Base-by-base conservation (phyloP, 2,888 invertebrate genomes). In the Eueremaeus valkanovi region DNA sequence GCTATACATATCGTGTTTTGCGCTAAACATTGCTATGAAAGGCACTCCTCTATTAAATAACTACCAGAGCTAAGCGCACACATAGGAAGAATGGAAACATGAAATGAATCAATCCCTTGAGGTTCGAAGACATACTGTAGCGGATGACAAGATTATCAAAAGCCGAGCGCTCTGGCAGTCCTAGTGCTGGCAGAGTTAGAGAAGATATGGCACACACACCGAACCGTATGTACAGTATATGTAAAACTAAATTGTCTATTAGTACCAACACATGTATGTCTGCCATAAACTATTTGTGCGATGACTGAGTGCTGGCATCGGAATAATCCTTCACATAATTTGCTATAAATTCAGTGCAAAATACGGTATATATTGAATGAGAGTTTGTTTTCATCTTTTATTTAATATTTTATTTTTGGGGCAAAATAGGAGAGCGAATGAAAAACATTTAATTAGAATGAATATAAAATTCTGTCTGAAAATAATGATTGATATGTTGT, bases 91-190 rank as follows among this genome's bases (percentile, higher is more conserved):
- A 66, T 66, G 36, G 78, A 5, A 70, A 70, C 70, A 70, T 70
- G 70, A 70, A 70, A 70, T 70, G 70, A 70, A 70, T 70, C 45
- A 70, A 70, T 70, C 70, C 70, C 70, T 70, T 45, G 70, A 40
- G 70, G 27, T 68, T n/a, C 8, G 24, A 68, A 29, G 3, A 61
- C 61, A 58, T 36, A 36, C 29, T 27, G 70, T 21, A 70, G 18
- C 70, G 70, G 70, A 70, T 70, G 70, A 70, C 70, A 70, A 70
- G 70, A 70, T 70, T 70, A 70, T 70, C 70, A 70, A 70, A 70
- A 29, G 58, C 40, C 40, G 21, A 58, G 58, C 31, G 31, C 31
- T 58, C 58, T 58, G 58, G 58, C 31, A 58, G 49, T 49, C 49
- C n/a, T n/a, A n/a, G n/a, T n/a, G n/a, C 45, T 45, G 16, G 36